Conservation (phyloP, 2,113 vertebrate species). For the Cacatua alba region DNA sequence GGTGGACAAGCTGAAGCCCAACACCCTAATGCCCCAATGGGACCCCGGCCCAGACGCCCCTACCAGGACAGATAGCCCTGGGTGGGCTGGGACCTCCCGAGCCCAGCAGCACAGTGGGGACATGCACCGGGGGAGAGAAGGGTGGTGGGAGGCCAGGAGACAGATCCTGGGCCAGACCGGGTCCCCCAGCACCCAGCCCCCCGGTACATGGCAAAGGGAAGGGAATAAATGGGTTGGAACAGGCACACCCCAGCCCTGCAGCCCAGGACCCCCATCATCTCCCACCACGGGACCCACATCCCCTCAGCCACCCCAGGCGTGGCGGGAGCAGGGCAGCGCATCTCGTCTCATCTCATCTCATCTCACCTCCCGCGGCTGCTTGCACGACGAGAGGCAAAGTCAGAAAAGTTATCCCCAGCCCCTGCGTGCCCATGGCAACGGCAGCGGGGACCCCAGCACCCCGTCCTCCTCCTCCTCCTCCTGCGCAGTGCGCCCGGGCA, state of each 20-base stretch:
- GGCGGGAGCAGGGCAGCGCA: background rate
- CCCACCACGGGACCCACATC: background rate
- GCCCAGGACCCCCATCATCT: rapidly evolving
- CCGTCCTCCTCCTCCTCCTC: background rate
- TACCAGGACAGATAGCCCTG: background rate
- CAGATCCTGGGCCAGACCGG: background rate
- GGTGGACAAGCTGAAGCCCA: background rate
- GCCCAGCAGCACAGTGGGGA: rapidly evolving
- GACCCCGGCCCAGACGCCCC: background rate
- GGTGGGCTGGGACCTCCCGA: background rate
- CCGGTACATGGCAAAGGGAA: background rate
- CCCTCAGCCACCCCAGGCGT: background rate
- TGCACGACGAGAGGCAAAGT: constrained; percentile 47
- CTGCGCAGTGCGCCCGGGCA: constrained; percentile 33
- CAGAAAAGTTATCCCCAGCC: constrained; percentile 56
- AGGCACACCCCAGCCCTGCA: background rate
- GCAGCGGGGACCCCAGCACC: background rate
- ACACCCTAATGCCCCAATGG: background rate
- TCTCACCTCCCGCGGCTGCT: constrained; percentile 61
- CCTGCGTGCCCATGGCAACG: background rate
- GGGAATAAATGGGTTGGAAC: background rate
- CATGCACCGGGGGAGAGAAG: background rate
- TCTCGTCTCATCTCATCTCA: background rate
- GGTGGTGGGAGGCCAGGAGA: background rate
- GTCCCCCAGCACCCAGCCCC: background rate